phyloP scores from a whole-genome alignment of 1,140 invertebrate genomes.

The Hycleus cichorii region DNA sequence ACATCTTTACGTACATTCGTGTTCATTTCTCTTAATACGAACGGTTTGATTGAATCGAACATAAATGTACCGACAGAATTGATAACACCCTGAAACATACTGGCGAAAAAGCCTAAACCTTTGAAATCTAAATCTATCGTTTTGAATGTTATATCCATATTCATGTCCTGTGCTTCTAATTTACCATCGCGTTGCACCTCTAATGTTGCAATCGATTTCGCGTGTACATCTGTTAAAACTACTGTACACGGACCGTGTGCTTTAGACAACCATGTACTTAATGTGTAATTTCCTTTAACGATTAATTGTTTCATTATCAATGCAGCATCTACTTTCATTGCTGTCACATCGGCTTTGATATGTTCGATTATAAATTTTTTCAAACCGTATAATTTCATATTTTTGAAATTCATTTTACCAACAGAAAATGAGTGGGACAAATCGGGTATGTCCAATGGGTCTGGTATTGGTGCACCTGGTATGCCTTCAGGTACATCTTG shows the following conservation, averaged over 20 bases:
- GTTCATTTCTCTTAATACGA: conserved; percentile 69
- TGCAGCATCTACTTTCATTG: conserved; percentile 59
- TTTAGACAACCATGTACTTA: conserved; percentile 60
- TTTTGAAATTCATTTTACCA: conserved; percentile 61
- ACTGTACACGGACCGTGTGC: conserved; percentile 70
- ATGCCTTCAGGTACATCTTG: conserved; percentile 69
- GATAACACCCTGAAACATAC: conserved; percentile 66
- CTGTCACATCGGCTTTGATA: conserved; percentile 56
- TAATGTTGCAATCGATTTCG: conserved; percentile 57
- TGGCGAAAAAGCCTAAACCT: conserved; percentile 66
- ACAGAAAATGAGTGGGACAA: conserved; percentile 64
- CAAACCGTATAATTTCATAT: conserved; percentile 64
- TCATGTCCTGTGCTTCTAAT: conserved; percentile 66
- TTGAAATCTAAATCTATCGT: conserved; percentile 73
- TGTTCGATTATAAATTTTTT: conserved; percentile 69
- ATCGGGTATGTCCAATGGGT: conserved; percentile 71
- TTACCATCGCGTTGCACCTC: conserved; percentile 64
- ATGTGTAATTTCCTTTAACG: conserved; percentile 67
- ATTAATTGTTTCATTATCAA: conserved; percentile 60
- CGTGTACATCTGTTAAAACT: conserved; percentile 58
- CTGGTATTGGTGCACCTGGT: conserved; percentile 65
- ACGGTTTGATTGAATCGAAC: conserved; percentile 79
- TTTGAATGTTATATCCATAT: conserved; percentile 70
- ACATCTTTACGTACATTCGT: conserved; percentile 50
- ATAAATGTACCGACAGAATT: conserved; percentile 73